Base-by-base conservation (phyloP, 2,797 vertebrate genomes). In the Ara ararauna region DNA sequence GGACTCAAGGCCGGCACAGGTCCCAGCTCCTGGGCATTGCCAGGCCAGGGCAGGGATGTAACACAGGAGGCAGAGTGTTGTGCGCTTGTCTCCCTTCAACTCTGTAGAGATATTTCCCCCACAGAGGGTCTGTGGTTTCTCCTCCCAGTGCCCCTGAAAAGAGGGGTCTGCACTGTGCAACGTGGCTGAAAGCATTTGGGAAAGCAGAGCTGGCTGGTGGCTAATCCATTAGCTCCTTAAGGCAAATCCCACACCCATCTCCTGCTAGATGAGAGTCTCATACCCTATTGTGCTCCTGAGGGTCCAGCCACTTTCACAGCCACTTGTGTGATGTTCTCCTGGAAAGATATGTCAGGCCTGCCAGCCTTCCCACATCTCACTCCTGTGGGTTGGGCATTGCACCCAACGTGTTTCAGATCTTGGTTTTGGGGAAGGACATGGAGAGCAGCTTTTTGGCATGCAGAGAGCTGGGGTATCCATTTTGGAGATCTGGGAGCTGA, bases 301-400 rank as follows among this genome's bases (percentile, higher is more conserved):
- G 18, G 17, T 60, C 56, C 47, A 27, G 48, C 12, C 34, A 17
- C 56, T 58, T 58, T 16, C n/a, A 70, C 19, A 66, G 22, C 21
- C 3, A 1, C 27, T 32, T 0, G 0, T 16, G 20, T 19, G 60
- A 17, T 4, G 18, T 56, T 36, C 56, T 79, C 11, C n/a, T 7
- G 9, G 10, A 36, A 78, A 15, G 34, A 32, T 2, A 4, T 27
- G 10, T 10, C 30, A 53, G 62, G 30, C 40, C 53, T 26, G 27
- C 21, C 16, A 14, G 47, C 54, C 66, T 75, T 51, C 40, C 40
- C 5, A 0, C 0, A 0, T 10, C 38, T 74, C 20, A 2, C 23
- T 62, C 10, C 53, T 83, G 34, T 0, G 1, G 21, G 11, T 23
- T 2, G 1, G 40, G 34, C 58, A 11, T 36, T 67, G 58, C 58